Base-by-base conservation (phyloP, 2,888 invertebrate species). In the Phyllotreta striolata region DNA sequence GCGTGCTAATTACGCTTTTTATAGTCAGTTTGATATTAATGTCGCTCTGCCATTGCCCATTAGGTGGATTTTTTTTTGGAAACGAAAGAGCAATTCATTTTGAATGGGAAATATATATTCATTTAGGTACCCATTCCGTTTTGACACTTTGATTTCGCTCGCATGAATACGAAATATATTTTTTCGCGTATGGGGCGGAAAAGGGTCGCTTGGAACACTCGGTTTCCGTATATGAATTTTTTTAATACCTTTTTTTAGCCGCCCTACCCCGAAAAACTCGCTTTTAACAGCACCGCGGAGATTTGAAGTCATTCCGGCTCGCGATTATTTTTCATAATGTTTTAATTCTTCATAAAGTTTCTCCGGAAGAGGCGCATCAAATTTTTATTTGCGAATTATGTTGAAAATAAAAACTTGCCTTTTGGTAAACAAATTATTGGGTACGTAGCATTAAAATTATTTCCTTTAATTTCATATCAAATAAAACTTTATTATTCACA, bases 301-400 rank as follows among this genome's bases (percentile, higher is more conserved):
- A 51, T 58, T 58, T 51, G 40, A 52, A 52, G 58, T 58, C 40
- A 58, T 58, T 58, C 41, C 51, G 40, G 47, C 24, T 34, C 13
- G 4, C 39, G 57, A 58, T 58, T 41, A 51, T 58, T 41, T 58
- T 58, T n/a, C 51, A 51, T 58, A 58, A n/a, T 39, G 49, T 41
- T 58, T 58, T 58, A 49, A 51, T 51, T 58, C 41, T 34, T 49
- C 34, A 51, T 58, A 41, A n/a, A n/a, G 41, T 41, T n/a, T 10
- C 10, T 41, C 10, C 41, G 10, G 10, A 10, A 9, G 39, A 39
- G 7, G 8, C 8, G 39, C 39, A 39, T 39, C 39, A 7, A 39
- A 7, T 39, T 39, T 39, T 39, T 39, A 7, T 39, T 39, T 39
- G 8, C 6, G 8, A 7, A 39, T 39, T 39, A 7, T 39, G 8